Conservation (phyloP, 2,113 vertebrate species). For the Boulengeromyrus knoepffleri region DNA sequence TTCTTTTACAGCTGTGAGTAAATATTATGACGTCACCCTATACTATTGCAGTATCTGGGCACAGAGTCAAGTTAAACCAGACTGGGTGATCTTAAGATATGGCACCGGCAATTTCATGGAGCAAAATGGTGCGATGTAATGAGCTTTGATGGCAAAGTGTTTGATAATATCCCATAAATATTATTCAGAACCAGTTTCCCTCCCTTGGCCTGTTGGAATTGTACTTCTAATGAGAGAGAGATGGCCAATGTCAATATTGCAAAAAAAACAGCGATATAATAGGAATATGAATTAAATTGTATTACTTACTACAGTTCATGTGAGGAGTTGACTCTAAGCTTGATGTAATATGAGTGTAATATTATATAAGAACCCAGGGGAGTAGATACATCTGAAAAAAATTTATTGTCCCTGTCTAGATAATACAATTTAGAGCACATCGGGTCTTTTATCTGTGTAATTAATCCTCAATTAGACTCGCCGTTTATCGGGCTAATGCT, state of each 20-base stretch:
- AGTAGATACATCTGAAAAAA: neutral
- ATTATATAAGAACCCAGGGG: slow-evolving; percentile 15
- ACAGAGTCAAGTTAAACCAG: neutral
- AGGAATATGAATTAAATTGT: slow-evolving; percentile 13
- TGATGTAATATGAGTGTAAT: slow-evolving; percentile 25
- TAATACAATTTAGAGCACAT: slow-evolving; percentile 21
- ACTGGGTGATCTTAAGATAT: neutral
- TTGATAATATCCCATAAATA: neutral
- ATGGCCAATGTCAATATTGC: neutral
- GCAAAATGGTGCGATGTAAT: neutral
- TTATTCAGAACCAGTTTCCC: neutral
- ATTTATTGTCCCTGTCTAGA: slow-evolving; percentile 25
- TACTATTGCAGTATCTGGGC: neutral
- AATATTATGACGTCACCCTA: neutral
- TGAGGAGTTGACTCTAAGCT: slow-evolving; percentile 15
- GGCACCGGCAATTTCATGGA: neutral
- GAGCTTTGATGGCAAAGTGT: neutral
- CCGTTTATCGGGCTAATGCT: slow-evolving; percentile 12
- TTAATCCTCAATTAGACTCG: slow-evolving; percentile 18
- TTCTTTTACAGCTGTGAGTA: neutral
- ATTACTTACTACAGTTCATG: slow-evolving; percentile 17
- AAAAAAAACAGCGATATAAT: neutral
- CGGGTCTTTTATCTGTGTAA: slow-evolving; percentile 15
- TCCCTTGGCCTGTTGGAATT: neutral
- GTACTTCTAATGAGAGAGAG: neutral